Conservation (phyloP, 23 tunicate genomes). For the Trididemnum miniatum region DNA sequence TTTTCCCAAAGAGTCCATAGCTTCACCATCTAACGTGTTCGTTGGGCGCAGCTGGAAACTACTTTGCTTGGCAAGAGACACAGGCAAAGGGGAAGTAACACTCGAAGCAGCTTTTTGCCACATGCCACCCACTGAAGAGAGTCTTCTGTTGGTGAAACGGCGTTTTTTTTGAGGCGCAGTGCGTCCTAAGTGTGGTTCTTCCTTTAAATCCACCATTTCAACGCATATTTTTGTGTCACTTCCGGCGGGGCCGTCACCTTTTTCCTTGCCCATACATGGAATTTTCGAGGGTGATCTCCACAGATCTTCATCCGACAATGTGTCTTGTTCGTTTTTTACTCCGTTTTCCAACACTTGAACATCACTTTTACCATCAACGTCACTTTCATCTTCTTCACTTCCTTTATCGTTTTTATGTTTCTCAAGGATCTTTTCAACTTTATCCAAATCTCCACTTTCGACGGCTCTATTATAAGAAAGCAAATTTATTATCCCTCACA, state of each 20-base stretch:
- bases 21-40: background rate
- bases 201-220: background rate
- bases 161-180: background rate
- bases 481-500: too few species aligned
- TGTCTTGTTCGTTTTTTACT: background rate
- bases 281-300: background rate
- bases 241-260: background rate
- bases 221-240: background rate
- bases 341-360: background rate
- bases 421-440: conserved; percentile 37
- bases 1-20: background rate
- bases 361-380: background rate
- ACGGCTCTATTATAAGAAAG: conserved; percentile 5
- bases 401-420: background rate
- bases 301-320: background rate
- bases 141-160: background rate
- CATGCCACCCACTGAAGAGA: background rate
- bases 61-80: conserved; percentile 11
- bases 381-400: background rate
- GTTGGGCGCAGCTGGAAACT: background rate
- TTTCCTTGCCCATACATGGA: background rate
- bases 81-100: conserved; percentile 28
- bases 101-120: conserved; percentile 20
- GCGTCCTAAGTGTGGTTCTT: background rate
- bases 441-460: conserved; percentile 63